phyloP scores from a whole-genome alignment of 1,140 invertebrate genomes.

The Drepana arcuata region DNA sequence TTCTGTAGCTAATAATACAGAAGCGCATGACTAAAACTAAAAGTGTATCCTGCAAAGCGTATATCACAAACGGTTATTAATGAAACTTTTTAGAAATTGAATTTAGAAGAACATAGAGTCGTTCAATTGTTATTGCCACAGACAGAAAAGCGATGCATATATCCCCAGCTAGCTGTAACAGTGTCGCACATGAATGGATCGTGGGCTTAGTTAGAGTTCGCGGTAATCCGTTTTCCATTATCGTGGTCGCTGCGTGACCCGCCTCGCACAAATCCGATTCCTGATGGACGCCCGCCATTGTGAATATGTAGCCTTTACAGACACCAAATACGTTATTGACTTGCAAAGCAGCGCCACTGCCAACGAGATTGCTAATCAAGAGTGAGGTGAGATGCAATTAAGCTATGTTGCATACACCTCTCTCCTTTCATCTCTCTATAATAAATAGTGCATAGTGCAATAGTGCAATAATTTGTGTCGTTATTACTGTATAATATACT shows the following conservation, averaged over 20 bases:
- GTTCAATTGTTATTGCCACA: no score
- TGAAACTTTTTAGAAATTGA: no score
- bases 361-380: conserved; percentile 11
- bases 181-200: conserved; percentile 14
- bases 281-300: conserved; percentile 15
- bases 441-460: not conserved
- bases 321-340: conserved; percentile 23
- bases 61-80: no score
- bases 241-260: conserved; percentile 19
- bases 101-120: no score
- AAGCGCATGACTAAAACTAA: no score
- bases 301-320: conserved; percentile 22
- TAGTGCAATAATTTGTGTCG: conserved; percentile 1
- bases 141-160: no score
- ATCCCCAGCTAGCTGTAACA: no score
- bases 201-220: conserved; percentile 21
- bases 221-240: conserved; percentile 42
- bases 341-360: conserved; percentile 20
- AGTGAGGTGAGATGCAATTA: no score
- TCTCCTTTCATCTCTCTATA: not conserved
- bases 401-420: no score
- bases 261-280: conserved; percentile 21
- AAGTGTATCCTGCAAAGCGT: no score
- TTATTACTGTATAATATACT: not conserved
- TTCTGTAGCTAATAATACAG: no score